Base-by-base conservation (phyloP, 2,113 vertebrate genomes). In the Cottus gobio region DNA sequence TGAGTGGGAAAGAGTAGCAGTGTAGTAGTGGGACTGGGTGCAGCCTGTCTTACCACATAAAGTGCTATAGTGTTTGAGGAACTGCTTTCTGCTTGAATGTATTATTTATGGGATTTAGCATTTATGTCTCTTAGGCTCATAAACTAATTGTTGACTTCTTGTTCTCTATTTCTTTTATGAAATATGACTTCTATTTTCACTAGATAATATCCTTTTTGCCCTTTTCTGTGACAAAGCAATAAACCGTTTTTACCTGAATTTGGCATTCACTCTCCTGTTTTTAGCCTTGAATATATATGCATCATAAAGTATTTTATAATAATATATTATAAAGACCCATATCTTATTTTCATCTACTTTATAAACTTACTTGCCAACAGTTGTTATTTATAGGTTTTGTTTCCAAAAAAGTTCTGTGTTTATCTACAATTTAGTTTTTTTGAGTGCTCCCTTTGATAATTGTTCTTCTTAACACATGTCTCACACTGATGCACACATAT, bases 21-120 rank as follows among this genome's bases (percentile, higher is more conserved):
- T 42, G 58, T 65, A 69, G 63, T 30, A 71, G 64, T 79, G 46
- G 74, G 56, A 52, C 64, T 64, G 30, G 71, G 62, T 79, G 82
- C 34, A 10, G 24, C 42, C 42, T 52, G 7, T 56, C 69, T 75
- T 20, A 67, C 37, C 18, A 50, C 37, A 39, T 12, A 18, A 20
- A 76, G 20, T 10, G 24, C 31, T 50, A 22, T n/a, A 28, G 0
- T 72, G 44, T 50, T 0, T 61, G 34, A 9, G 61, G 1, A 65
- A 52, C 42, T 50, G 26, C 7, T 61, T 44, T 11, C 26, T 67
- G 58, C 34, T 37, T 22, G 2, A 75, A 62, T 36, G 4, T n/a
- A 20, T 60, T 48, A 30, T 54, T 61, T 37, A 54, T 69, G 52
- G 64, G 22, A 72, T 64, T 71, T 52, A n/a, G 0, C 18, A 12